These are phyloP conservation scores for Mycetomoellerius zeteki DNA, from an alignment of 1,140 invertebrate species.

Conservation along the genomic window DNA sequence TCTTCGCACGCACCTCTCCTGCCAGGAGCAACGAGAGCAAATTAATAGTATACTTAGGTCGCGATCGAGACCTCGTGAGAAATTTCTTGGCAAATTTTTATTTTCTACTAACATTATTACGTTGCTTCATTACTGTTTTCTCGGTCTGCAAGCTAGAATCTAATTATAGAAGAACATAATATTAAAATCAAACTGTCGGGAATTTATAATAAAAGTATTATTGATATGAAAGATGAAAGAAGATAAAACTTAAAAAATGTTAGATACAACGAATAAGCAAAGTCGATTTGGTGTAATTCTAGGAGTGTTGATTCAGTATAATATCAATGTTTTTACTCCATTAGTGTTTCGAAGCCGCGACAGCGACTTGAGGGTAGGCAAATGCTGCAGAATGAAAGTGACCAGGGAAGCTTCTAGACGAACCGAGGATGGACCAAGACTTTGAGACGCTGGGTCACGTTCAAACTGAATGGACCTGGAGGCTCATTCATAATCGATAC, in stretches of 20 bases:
- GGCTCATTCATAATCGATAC: conserved; percentile 83
- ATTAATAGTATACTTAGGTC: conserved; percentile 48
- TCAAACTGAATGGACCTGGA: conserved; percentile 81
- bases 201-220: not conserved
- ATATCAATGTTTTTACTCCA: not conserved
- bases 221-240: not conserved
- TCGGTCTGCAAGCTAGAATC: not conserved
- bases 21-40: conserved; percentile 53
- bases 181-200: conserved; percentile 3
- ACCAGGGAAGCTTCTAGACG: conserved; percentile 69
- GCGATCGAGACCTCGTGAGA: conserved; percentile 56
- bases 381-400: conserved; percentile 78
- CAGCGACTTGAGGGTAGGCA: conserved; percentile 64
- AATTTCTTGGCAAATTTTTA: not conserved
- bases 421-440: conserved; percentile 77
- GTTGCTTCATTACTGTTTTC: not conserved
- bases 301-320: not conserved
- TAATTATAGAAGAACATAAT: not conserved
- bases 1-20: conserved; percentile 59
- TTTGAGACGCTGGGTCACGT: conserved; percentile 78
- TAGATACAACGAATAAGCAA: not conserved
- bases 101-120: not conserved
- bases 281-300: not conserved
- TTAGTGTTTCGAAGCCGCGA: conserved; percentile 44
- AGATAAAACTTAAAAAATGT: not conserved